Evolutionary conservation across 2,797 vertebrate species (phyloP).

Genomic region (Cyprinodon diabolis): DNA sequence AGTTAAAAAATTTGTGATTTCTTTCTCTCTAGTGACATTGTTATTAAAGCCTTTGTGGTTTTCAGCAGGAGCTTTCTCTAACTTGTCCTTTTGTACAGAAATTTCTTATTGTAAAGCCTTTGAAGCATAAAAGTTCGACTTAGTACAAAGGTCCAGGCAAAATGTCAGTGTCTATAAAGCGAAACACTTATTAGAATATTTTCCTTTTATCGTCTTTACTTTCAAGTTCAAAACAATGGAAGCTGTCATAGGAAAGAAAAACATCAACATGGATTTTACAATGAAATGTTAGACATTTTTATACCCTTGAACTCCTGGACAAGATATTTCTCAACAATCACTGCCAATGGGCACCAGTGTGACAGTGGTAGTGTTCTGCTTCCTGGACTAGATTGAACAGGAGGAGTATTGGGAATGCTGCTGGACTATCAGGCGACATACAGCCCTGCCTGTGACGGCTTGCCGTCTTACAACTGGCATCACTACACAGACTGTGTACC

Average conservation of each 20-base stretch:
- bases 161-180: background rate
- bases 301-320: constrained; percentile 57
- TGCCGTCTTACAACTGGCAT: constrained; percentile 75
- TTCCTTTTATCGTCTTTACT: too few relatives aligned
- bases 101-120: constrained; percentile 27
- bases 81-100: constrained; percentile 28
- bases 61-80: constrained; percentile 9
- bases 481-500: constrained; percentile 72
- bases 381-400: constrained; percentile 53
- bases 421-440: constrained; percentile 71
- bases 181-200: background rate
- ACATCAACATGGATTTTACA: constrained; percentile 22
- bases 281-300: constrained; percentile 27
- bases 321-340: constrained; percentile 47
- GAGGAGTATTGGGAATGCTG: constrained; percentile 45
- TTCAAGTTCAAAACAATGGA: background rate
- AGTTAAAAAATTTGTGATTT: constrained; percentile 3
- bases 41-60: constrained; percentile 34
- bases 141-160: constrained; percentile 16
- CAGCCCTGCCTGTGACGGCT: constrained; percentile 71
- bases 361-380: constrained; percentile 45
- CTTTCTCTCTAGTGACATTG: constrained; percentile 10
- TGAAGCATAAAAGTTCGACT: constrained; percentile 17
- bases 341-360: constrained; percentile 55
- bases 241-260: constrained; percentile 23